These are phyloP conservation scores for Pterocles gutturalis DNA, from an alignment of 2,113 vertebrate species.

Conservation along the genomic window DNA sequence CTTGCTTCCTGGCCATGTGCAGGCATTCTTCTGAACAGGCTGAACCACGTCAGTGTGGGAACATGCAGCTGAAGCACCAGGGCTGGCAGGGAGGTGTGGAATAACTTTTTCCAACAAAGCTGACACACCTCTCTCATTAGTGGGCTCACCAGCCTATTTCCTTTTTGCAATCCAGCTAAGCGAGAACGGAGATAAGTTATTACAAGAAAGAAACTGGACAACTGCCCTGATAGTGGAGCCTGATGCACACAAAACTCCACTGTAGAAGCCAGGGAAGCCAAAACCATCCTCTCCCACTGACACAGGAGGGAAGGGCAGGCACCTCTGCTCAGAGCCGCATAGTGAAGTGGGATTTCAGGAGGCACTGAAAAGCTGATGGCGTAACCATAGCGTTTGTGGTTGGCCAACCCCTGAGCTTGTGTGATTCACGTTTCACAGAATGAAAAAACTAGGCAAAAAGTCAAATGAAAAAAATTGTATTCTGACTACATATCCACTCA, in stretches of 20 bases:
- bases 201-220: neutral
- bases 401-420: neutral
- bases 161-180: neutral
- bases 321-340: neutral
- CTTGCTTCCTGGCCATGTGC: fast-evolving
- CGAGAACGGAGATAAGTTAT: neutral
- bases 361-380: neutral
- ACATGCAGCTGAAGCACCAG: neutral
- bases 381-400: fast-evolving
- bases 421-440: neutral
- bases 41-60: neutral
- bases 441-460: neutral
- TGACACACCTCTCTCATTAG: neutral
- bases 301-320: neutral
- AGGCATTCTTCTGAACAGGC: neutral
- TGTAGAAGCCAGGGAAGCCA: neutral
- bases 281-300: neutral
- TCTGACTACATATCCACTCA: neutral
- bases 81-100: too few species aligned
- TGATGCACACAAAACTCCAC: neutral
- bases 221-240: neutral
- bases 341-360: neutral
- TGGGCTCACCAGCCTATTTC: neutral
- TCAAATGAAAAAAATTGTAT: too few species aligned
- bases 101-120: neutral